Base-by-base conservation (phyloP, 2,113 vertebrate genomes). In the Salminus brasiliensis region DNA sequence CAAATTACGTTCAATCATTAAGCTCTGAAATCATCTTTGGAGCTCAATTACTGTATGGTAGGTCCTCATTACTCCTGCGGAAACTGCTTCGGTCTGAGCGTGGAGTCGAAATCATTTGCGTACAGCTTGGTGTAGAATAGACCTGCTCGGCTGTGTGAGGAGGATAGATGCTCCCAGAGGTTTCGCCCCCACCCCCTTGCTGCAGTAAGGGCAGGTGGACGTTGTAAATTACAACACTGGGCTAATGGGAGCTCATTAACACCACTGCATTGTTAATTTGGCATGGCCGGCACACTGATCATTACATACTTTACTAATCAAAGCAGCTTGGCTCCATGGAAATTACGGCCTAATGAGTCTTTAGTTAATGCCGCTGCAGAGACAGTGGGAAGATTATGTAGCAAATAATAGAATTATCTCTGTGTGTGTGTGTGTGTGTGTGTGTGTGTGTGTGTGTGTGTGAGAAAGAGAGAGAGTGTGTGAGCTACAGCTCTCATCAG, bases 171-270 rank as follows among this genome's bases (percentile, higher is more conserved):
- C 45, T 75, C 57, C 59, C 49, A 29, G 47, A 69, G 72, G 57
- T 81, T 39, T 59, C 53, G 47, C 52, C 45, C n/a, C 65, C 27
- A 16, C 59, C 62, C 30, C 59, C 62, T 23, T 23, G 0, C 6
- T 25, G 43, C 8, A 21, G 69, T 59, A 76, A 83, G 77, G 86
- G 86, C 88, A 92, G 86, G 90, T 91, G 87, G 76, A 90, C 88
- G 89, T 83, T 91, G 88, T 91, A 90, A 93, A 93, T 91, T 90
- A 90, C 88, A 89, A 89, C 91, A 88, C 86, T 86, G 80, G 85
- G 93, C 92, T 94, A 95, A 95, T 94, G 90, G 90, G 90, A 88
- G 85, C 93, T 93, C 87, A 66, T 95, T 95, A 95, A 92, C 90
- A 91, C 87, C 87, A 90, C 91, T 88, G 92, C 90, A 91, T 91